Base-by-base conservation (phyloP, 2,113 vertebrate genomes). In the Pygoscelis adeliae region DNA sequence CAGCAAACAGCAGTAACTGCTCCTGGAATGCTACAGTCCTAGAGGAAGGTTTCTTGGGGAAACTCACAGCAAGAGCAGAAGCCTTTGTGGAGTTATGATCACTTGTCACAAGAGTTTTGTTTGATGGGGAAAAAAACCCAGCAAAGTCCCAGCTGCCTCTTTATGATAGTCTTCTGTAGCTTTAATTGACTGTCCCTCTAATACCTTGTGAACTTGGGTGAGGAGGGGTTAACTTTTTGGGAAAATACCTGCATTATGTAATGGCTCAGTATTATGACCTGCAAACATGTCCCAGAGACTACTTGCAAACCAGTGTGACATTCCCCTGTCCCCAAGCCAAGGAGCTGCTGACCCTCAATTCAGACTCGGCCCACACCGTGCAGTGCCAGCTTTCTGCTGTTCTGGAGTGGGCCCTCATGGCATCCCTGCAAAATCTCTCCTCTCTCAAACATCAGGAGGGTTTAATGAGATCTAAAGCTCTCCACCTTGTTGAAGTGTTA, bases 281-380 rank as follows among this genome's bases (percentile, higher is more conserved):
- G 93, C 86, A 92, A 93, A 93, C 61, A 81, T 77, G 88, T 70
- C 36, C 62, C 61, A 62, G 78, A 52, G n/a, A 44, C 25, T 76
- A 1, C 62, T 16, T 59, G 38, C n/a, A 83, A 83, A 52, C 22
- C 6, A 3, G 10, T 25, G 50, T 38, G 78, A 38, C 8, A 5
- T 30, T 42, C 34, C 14, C 23, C 40, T 56, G 40, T 50, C 40
- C 80, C 47, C 29, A 27, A 32, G 58, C 32, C 18, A 7, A 50
- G 44, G 36, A 42, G 63, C 25, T 12, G 10, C 73, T 85, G 56
- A 62, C 30, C 46, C 74, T 65, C 23, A 11, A 4, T n/a, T 40
- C 55, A 44, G 30, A 21, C 65, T 85, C 26, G 9, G 55, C 3
- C 42, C 50, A 5, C 10, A 10, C 3, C 2, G 8, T 23, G 55